Conservation (phyloP, 2,797 vertebrate species). For the Adelosebastes latens region DNA sequence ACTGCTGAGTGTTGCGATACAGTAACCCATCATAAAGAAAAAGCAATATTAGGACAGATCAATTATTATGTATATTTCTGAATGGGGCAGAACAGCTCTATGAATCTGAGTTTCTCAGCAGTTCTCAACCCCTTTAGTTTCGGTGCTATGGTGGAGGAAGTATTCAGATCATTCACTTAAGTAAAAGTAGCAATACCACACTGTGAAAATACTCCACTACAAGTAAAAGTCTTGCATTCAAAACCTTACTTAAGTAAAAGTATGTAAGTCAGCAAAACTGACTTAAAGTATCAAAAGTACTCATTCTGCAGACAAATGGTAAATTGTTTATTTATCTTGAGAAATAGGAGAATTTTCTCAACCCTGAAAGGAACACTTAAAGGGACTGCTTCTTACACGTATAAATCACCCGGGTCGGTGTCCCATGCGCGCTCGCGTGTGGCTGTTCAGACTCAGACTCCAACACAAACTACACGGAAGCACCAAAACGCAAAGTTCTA, state of each 20-base stretch:
- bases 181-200: neutral
- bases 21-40: neutral
- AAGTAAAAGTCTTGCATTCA: neutral
- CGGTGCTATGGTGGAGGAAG: too few species aligned
- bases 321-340: too few species aligned
- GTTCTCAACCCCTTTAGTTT: neutral
- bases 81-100: neutral
- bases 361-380: too few species aligned
- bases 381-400: too few species aligned
- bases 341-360: too few species aligned
- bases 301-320: neutral
- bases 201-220: neutral
- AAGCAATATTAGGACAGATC: accelerated
- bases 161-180: neutral
- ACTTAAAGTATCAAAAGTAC: neutral
- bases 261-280: neutral
- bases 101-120: neutral
- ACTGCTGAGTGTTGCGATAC: neutral
- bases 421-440: too few species aligned
- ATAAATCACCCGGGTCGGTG: too few species aligned
- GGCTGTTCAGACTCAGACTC: too few species aligned
- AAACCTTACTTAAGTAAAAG: neutral
- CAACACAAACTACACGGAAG: too few species aligned
- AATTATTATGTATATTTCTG: neutral
- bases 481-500: too few species aligned